Evolutionary conservation across 2,113 vertebrate species (phyloP), one percentile per base, ranked within the genome.

Genomic region (Strix uralensis): DNA sequence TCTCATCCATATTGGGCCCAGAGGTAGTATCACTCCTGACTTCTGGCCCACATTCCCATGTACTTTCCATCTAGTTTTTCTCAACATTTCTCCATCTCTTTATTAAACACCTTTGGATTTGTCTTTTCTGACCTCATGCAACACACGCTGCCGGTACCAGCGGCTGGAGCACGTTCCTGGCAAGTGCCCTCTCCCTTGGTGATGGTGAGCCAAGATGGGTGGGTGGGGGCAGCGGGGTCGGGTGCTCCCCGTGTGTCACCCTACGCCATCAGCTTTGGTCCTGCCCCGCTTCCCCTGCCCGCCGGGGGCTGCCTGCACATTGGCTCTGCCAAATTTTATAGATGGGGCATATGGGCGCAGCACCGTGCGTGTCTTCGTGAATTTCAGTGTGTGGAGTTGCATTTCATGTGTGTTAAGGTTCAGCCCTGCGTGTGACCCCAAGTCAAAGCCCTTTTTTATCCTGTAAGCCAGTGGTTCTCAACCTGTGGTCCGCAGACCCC

Each of bases 121-220:
- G 6, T 36, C 34, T 70, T 52, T 54, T 17, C 40, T 2, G 26
- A 70, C 26, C 19, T 38, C 20, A 5, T 7, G 6, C 49, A 52
- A 7, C 51, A 2, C 25, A 26, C 7, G 2, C 15, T 22, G 7
- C 49, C 5, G 6, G 15, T 15, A n/a, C 27, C 27, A 0, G 7
- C 29, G 10, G 16, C 47, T 34, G 30, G 46, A 49, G 22, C 0
- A 0, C 8, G 9, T 26, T 63, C 49, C 42, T 32, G 42, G 32
- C 5, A 13, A 4, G 51, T 3, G n/a, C 19, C 36, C n/a, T 40
- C 58, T 61, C 30, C 65, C 29, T 13, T 3, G 49, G 40, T 1
- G 5, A 12, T 0, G 1, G 30, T 0, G 5, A 16, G 14, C 22
- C 7, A 9, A 15, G 46, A 3, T 1, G 46, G 6, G 2, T 30